Evolutionary conservation across 2,113 vertebrate genomes (phyloP), one percentile per base, ranked within the genome.

Genomic region (Hydrochoerus hydrochaeris): DNA sequence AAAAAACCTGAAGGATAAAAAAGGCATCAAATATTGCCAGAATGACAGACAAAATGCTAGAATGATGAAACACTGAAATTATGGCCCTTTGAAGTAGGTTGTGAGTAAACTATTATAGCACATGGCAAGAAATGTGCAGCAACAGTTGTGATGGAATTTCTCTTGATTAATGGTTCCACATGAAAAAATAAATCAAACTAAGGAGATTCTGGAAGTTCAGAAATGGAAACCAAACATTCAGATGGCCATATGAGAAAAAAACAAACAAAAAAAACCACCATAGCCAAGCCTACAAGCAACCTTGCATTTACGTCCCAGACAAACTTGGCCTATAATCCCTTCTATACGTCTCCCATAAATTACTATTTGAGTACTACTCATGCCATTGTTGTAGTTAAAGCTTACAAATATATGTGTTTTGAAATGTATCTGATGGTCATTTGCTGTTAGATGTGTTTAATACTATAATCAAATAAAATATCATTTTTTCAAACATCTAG

Each of bases 31-130:
- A 98, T 98, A 98, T 96, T 97, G 92, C 95, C 97, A 97, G 89
- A 97, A 97, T 86, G 92, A 98, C 97, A 98, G 96, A 97, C 97
- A 93, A 97, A 95, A 97, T 95, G 46, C 85, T 93, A 9, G 97
- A 96, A 58, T 98, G 97, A 98, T 98, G 97, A 98, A 98, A 98
- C 94, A 90, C 91, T 95, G 94, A 98, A 98, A 98, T 98, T 97
- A 98, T 20, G 97, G 71, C 92, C 75, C 93, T 98, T 98, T 98
- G 98, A 98, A 98, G 95, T 97, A 98, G 60, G 52, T 12, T 97
- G 54, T 90, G 93, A 82, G 85, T 96, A 97, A 98, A 97, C 97
- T 96, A 94, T 52, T 69, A 88, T 52, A 98, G 94, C 98, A 98
- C 98, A 98, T 97, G 97, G 97, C 1, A 62, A 98, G 97, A 98